phyloP scores from a whole-genome alignment of 2,888 invertebrate species.

The Cactoblastis cactorum region DNA sequence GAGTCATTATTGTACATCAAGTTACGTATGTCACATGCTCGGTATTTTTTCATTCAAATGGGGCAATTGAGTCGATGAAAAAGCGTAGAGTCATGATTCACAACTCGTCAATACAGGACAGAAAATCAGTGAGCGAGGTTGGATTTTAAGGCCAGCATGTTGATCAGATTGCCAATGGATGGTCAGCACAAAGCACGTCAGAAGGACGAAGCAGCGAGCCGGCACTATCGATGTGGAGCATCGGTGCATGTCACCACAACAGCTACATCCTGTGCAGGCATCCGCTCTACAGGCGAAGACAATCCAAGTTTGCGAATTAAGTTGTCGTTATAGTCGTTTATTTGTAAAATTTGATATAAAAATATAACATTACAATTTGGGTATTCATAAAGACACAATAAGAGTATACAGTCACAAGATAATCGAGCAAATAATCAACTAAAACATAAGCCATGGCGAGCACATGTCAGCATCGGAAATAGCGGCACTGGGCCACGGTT shows the following conservation, averaged over 20 bases:
- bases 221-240: constrained; percentile 8
- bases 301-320: too few relatives aligned
- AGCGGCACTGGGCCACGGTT: constrained; percentile 3
- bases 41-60: too few relatives aligned
- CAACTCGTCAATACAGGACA: too few relatives aligned
- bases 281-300: background rate
- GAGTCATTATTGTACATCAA: too few relatives aligned
- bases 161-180: background rate
- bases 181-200: background rate
- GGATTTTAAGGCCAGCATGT: background rate
- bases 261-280: background rate
- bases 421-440: background rate
- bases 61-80: too few relatives aligned
- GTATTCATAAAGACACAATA: too few relatives aligned
- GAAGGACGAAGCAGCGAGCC: background rate
- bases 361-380: background rate
- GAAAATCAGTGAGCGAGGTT: too few relatives aligned
- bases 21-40: too few relatives aligned
- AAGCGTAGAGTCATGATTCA: too few relatives aligned
- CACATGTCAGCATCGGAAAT: constrained; percentile 3
- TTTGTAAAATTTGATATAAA: too few relatives aligned
- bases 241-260: constrained; percentile 2
- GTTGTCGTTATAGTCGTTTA: too few relatives aligned
- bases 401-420: too few relatives aligned
- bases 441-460: background rate